Evolutionary conservation across 2,888 invertebrate species (phyloP).

Genomic region (Diplazon laetatorius): DNA sequence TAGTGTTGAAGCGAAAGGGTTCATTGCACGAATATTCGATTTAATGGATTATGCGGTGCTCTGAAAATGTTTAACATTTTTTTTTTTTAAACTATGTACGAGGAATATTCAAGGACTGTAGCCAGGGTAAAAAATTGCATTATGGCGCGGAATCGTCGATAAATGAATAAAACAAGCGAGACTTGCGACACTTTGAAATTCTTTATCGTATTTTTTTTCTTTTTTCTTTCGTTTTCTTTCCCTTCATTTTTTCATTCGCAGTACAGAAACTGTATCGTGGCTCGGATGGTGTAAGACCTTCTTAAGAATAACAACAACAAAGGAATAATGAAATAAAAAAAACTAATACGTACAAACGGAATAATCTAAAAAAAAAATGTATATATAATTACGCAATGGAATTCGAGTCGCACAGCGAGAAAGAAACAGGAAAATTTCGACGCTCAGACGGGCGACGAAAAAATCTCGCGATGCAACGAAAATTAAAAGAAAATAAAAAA

Average conservation of each 20-base stretch:
- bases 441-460: constrained; percentile 31
- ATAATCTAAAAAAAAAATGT: constrained; percentile 52
- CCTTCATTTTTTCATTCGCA: too few species aligned
- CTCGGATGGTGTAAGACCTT: constrained; percentile 54
- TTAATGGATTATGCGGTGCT: too few species aligned
- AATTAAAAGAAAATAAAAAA: constrained; percentile 24
- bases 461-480: not conserved
- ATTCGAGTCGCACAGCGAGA: constrained; percentile 52
- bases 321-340: not conserved
- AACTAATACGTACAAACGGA: constrained; percentile 55
- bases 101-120: not conserved
- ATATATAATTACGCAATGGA: constrained; percentile 57
- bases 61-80: too few species aligned
- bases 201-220: too few species aligned
- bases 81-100: not conserved
- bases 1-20: too few species aligned
- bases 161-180: constrained; percentile 45
- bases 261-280: constrained; percentile 57
- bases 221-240: too few species aligned
- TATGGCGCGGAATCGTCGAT: not conserved
- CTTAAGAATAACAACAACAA: constrained; percentile 36
- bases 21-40: too few species aligned
- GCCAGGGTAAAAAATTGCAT: constrained; percentile 2
- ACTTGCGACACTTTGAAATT: constrained; percentile 58
- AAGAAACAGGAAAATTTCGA: constrained; percentile 47